Conservation (phyloP, 2,113 vertebrate species). For the Heptranchias perlo region DNA sequence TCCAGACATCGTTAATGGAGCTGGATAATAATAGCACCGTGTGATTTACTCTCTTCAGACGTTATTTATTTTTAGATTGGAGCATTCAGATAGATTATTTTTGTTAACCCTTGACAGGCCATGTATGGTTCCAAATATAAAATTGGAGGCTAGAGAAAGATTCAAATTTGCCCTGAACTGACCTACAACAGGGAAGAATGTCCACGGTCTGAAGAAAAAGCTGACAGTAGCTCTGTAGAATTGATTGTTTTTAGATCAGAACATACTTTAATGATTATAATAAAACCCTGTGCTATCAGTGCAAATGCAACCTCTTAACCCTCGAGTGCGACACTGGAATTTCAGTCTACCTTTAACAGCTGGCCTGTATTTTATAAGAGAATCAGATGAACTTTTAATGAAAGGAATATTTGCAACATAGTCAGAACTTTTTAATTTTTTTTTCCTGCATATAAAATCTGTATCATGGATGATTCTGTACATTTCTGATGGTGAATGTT, state of each 20-base stretch:
- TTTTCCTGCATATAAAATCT: neutral
- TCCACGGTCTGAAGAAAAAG: neutral
- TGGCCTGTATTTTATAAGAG: neutral
- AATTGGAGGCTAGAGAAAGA: neutral
- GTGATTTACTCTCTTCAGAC: conserved; percentile 33
- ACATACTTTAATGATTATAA: neutral
- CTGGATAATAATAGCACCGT: conserved; percentile 18
- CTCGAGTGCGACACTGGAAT: neutral
- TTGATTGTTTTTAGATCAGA: neutral
- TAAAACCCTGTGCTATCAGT: neutral
- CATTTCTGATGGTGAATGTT: neutral
- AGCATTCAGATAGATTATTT: neutral
- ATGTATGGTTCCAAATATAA: neutral
- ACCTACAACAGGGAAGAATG: neutral
- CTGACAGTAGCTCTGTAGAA: neutral
- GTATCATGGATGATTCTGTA: neutral
- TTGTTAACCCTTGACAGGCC: neutral
- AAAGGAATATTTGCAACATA: no score
- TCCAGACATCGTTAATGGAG: conserved; percentile 31
- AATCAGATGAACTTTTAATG: no score
- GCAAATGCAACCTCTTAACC: neutral
- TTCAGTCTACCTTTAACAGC: neutral
- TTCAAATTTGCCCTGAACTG: neutral
- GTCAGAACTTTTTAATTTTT: no score
- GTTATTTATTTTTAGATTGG: conserved; percentile 39